These are phyloP conservation scores for Pionites leucogaster DNA, from an alignment of 2,113 vertebrate species.

Conservation along the genomic window DNA sequence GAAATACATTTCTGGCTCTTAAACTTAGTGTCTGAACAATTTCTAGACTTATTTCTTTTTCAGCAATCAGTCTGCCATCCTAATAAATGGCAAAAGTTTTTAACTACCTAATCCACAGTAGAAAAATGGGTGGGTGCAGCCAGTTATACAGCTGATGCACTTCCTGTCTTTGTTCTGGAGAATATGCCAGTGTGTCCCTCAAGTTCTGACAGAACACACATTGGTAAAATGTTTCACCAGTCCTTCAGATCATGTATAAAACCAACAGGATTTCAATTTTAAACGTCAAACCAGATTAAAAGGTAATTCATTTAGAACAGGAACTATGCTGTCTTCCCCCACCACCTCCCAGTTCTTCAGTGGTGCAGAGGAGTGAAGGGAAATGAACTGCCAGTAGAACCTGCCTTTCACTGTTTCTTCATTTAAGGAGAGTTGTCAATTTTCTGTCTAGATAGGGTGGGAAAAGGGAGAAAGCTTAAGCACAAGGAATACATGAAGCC, in stretches of 20 bases:
- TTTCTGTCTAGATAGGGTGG: neutral
- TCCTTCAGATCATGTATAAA: neutral
- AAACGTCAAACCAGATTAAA: neutral
- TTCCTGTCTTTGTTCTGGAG: neutral
- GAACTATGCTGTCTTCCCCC: neutral
- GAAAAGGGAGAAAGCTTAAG: neutral
- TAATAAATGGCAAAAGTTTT: neutral
- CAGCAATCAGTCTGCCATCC: neutral
- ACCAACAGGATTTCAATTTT: neutral
- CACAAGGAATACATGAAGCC: neutral
- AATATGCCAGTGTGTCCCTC: no score
- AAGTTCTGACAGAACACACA: neutral
- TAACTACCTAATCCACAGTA: neutral
- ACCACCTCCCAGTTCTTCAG: neutral
- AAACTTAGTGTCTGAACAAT: neutral
- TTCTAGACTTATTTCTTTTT: neutral
- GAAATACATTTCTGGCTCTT: neutral
- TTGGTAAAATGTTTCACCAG: neutral
- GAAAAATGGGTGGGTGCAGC: neutral
- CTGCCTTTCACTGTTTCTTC: neutral
- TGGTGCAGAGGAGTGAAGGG: neutral
- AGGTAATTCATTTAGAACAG: neutral
- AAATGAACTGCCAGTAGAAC: neutral
- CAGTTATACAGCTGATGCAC: fast-evolving
- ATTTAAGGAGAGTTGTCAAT: neutral